Evolutionary conservation across 2,888 invertebrate species (phyloP).

Genomic region (Dilophus febrilis): DNA sequence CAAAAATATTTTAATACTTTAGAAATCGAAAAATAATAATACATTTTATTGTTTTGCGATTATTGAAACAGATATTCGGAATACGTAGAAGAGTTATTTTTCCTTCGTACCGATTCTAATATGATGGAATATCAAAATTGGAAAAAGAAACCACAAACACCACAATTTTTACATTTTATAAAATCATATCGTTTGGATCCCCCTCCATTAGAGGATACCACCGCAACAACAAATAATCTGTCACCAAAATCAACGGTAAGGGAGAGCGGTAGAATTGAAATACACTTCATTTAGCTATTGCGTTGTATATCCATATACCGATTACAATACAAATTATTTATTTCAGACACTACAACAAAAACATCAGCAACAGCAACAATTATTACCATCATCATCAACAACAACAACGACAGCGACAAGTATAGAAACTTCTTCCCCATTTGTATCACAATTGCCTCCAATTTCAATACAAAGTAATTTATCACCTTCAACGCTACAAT

Average conservation of each 20-base stretch:
- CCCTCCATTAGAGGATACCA: constrained; percentile 33
- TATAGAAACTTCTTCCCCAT: neutral
- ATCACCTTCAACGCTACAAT: neutral
- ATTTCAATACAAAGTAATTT: too few species aligned
- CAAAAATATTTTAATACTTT: neutral
- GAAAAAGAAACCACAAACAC: constrained; percentile 63
- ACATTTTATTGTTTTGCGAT: constrained; percentile 2
- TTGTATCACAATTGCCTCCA: too few species aligned
- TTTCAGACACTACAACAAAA: too few species aligned
- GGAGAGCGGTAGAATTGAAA: neutral
- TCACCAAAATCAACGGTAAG: neutral
- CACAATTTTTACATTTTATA: constrained; percentile 56
- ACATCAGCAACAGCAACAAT: neutral
- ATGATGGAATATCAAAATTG: constrained; percentile 76
- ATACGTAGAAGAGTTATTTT: constrained; percentile 69
- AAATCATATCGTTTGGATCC: constrained; percentile 53
- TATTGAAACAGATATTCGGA: constrained; percentile 43
- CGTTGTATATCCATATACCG: neutral
- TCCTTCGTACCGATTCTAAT: constrained; percentile 71
- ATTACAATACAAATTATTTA: constrained; percentile 1
- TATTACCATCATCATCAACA: neutral
- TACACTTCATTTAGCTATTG: neutral
- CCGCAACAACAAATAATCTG: neutral
- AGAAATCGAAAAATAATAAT: neutral
- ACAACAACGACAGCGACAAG: neutral